Evolutionary conservation across 1,140 invertebrate genomes (phyloP), one percentile per base, ranked within the genome.

Genomic region (Dinothrombium tinctorium): DNA sequence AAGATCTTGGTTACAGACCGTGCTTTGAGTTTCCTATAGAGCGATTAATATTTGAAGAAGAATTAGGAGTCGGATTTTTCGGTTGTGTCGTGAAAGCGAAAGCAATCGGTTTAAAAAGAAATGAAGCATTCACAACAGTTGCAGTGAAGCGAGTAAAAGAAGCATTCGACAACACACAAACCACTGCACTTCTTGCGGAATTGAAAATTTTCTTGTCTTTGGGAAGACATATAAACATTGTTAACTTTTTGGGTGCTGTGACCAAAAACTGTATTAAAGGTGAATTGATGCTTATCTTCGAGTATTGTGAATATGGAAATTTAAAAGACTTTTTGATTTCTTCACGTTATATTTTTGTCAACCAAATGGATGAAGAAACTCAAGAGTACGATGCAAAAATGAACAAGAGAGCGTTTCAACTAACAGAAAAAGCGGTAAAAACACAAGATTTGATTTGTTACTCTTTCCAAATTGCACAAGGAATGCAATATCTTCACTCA

Each of bases 291-390:
- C 78, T 90, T 0, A 77, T 92, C 47, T 81, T 92, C 12, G 84
- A 94, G 53, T 90, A 76, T 56, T 92, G 84, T 53, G 70, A 72
- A 28, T 80, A 71, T 54, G 86, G 86, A 9, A 89, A 87, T 61
- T 62, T 94, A 3, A 73, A 84, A 43, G 75, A 81, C 54, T 90
- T 79, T 55, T 59, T 94, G 35, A 59, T 76, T 21, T 63, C 69
- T 22, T 74, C 84, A 53, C 63, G 81, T 20, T 64, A 69, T 19
- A 64, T 68, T 40, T 87, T 80, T 47, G 69, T 84, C 3, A 72
- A 83, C 58, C 77, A 84, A 60, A 67, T 84, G 7, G 68, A 74
- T 54, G 60, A 62, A 4, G 50, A 51, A 6, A 41, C 43, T 8
- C 41, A 37, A 12, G 22, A 43, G 15, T 41, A 40, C 8, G 42